These are phyloP conservation scores for Drosophila guanche DNA, from an alignment of 1,140 invertebrate species.

Conservation along the genomic window DNA sequence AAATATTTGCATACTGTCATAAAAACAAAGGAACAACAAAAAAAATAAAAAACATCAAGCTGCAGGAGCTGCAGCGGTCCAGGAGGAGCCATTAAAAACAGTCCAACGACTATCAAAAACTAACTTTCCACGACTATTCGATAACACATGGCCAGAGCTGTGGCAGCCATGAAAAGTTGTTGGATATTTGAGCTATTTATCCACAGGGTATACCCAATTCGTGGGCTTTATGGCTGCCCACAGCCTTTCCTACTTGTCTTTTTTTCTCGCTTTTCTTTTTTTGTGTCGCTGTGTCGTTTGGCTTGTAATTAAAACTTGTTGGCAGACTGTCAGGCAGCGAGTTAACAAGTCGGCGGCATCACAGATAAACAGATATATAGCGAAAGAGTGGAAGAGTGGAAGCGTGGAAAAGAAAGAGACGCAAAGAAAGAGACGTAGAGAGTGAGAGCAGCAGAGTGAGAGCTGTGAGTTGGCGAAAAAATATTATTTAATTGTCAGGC, in stretches of 20 bases:
- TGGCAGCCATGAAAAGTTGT: neutral
- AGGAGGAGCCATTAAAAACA: constrained; percentile 67
- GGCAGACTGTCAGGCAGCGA: constrained; percentile 78
- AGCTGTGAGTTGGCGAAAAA: constrained; percentile 60
- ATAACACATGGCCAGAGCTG: constrained; percentile 24
- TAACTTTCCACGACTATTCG: constrained; percentile 58
- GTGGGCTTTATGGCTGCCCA: neutral
- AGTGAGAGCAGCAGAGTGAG: neutral
- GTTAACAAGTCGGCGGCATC: constrained; percentile 78
- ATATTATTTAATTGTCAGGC: constrained; percentile 79
- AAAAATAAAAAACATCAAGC: constrained; percentile 8
- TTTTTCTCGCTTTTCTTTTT: constrained; percentile 31
- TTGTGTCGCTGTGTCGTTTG: constrained; percentile 27
- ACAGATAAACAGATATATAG: constrained; percentile 18
- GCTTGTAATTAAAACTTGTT: constrained; percentile 79
- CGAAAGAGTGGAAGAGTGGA: neutral
- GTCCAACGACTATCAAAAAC: constrained; percentile 67
- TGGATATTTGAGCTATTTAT: neutral
- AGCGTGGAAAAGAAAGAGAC: neutral
- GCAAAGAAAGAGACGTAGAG: neutral
- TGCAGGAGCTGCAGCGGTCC: constrained; percentile 16
- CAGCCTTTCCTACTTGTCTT: constrained; percentile 16
- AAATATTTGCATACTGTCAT: constrained; percentile 61
- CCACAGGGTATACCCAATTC: constrained; percentile 10
- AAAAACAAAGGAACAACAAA: constrained; percentile 23